Base-by-base conservation (phyloP, 2,888 invertebrate species). In the Anorthoa munda region DNA sequence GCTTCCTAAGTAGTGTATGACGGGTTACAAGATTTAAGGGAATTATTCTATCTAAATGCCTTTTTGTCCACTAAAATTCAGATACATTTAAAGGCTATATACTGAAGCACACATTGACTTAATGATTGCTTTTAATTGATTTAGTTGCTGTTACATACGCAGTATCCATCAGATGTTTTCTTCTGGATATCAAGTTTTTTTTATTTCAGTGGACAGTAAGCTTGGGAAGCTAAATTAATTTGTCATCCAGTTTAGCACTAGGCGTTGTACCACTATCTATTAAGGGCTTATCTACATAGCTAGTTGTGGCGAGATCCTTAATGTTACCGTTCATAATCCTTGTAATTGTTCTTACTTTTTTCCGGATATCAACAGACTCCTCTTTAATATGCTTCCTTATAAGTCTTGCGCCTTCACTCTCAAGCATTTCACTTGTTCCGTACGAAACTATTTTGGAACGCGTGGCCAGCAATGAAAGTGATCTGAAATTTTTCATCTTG, bases 271-370 rank as follows among this genome's bases (percentile, higher is more conserved):
- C 79, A 85, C 85, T 91, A 90, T 64, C 74, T 84, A 84, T 65
- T 77, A 82, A 78, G 83, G 87, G 86, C 86, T 48, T 89, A 90
- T 89, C 90, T 92, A 91, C 86, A 88, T 72, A 76, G 74, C 76
- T 74, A 69, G 75, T 71, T 82, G 79, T 83, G 84, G 72, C 86
- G 82, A 85, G 83, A 76, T 76, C 55, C 61, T 55, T 60, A 79
- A 61, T 4, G 15, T 46, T 4, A 64, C 21, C 15, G 9, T 7
- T 45, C 18, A 13, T 50, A 51, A 48, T 5, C 17, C 31, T n/a
- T 66, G 13, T 51, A 58, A 58, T 39, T 23, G 39, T 23, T 23
- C 31, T 9, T 7, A 48, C 18, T 21, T 48, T 48, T 55, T 12
- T 31, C 46, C 45, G 68, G 73, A 80, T 80, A 80, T 79, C n/a